Conservation (phyloP, 1,140 invertebrate species). For the Drosophila neocordata region DNA sequence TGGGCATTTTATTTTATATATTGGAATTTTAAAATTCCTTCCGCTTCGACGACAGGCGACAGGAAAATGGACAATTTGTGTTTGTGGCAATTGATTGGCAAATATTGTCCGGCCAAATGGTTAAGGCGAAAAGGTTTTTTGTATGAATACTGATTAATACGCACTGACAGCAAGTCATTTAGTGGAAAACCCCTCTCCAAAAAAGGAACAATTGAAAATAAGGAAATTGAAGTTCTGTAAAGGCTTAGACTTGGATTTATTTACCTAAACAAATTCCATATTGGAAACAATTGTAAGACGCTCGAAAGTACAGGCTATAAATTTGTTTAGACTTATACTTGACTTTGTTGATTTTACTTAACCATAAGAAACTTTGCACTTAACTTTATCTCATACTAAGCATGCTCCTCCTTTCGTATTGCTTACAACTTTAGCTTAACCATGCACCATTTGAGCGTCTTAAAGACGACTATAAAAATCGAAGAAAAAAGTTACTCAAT, state of each 20-base stretch:
- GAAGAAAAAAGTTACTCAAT: slow-evolving; percentile 59
- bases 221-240: not conserved
- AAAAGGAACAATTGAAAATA: not conserved
- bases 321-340: not conserved
- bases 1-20: slow-evolving; percentile 82
- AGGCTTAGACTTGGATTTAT: too few relatives aligned
- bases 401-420: not conserved
- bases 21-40: slow-evolving; percentile 83
- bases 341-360: not conserved
- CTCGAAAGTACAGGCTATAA: not conserved
- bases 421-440: slow-evolving; percentile 42
- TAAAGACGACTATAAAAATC: slow-evolving; percentile 61
- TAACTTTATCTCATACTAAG: slow-evolving; percentile 3
- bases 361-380: slow-evolving; percentile 38
- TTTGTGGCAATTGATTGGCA: slow-evolving; percentile 82
- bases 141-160: slow-evolving; percentile 64
- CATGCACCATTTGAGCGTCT: slow-evolving; percentile 65
- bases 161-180: slow-evolving; percentile 60
- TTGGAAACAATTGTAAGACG: not conserved
- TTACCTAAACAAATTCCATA: too few relatives aligned
- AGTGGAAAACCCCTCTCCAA: slow-evolving; percentile 3
- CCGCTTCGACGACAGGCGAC: slow-evolving; percentile 71
- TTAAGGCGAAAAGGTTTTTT: slow-evolving; percentile 63
- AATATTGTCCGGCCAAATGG: slow-evolving; percentile 77
- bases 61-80: slow-evolving; percentile 82